Conservation (phyloP, 2,888 invertebrate genomes). For the Entomobrya multifasciata region DNA sequence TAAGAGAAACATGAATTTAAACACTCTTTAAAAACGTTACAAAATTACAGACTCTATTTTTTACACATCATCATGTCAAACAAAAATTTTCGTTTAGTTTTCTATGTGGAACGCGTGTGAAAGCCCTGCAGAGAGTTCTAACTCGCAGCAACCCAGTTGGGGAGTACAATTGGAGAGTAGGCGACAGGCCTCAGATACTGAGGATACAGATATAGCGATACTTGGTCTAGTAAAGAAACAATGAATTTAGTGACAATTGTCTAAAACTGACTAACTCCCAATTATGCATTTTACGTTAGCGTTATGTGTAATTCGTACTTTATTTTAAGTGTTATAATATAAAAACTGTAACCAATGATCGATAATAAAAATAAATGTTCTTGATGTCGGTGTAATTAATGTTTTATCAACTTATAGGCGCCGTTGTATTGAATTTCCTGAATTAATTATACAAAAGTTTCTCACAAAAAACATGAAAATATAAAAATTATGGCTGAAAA, state of each 20-base stretch:
- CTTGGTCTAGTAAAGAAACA: not conserved
- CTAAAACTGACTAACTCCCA: too few species aligned
- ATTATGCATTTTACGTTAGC: too few species aligned
- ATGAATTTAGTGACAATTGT: not conserved
- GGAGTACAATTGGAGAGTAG: conserved; percentile 34
- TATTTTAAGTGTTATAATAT: too few species aligned
- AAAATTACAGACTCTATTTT: conserved; percentile 43
- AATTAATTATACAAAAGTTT: too few species aligned
- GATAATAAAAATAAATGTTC: too few species aligned
- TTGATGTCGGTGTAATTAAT: too few species aligned
- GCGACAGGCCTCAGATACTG: conserved; percentile 20
- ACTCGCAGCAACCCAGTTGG: conserved; percentile 40
- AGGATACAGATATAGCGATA: not conserved
- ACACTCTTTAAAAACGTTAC: conserved; percentile 24
- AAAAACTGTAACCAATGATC: too few species aligned
- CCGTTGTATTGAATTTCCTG: too few species aligned
- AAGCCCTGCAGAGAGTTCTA: conserved; percentile 36
- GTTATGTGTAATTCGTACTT: too few species aligned
- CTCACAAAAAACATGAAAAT: too few species aligned
- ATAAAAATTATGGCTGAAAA: too few species aligned
- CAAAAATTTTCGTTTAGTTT: conserved; percentile 65
- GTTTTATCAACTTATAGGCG: too few species aligned
- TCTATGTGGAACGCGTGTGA: conserved; percentile 60
- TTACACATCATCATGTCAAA: conserved; percentile 54
- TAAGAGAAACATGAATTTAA: conserved; percentile 64